phyloP scores from a whole-genome alignment of 2,113 vertebrate genomes.

The Hippopotamus amphibius region DNA sequence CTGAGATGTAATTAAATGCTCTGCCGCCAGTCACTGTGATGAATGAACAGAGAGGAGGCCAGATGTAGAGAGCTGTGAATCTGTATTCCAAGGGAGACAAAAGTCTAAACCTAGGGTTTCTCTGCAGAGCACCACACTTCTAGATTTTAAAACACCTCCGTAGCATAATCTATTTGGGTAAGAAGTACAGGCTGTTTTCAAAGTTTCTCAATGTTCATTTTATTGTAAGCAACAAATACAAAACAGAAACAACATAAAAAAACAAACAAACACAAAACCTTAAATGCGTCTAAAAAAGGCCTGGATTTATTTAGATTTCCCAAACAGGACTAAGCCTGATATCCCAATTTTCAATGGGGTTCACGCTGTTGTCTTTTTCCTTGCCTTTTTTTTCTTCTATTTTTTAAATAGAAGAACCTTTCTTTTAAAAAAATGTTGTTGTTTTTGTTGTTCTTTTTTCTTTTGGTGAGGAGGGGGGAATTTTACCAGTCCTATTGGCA shows the following conservation, averaged over 20 bases:
- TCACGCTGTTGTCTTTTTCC: not conserved
- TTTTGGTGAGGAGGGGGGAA: not conserved
- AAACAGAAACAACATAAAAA: not conserved
- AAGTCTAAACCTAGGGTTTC: not conserved
- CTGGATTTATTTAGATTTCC: not conserved
- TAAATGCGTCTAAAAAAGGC: not conserved
- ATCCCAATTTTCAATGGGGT: not conserved
- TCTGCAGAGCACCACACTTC: not conserved
- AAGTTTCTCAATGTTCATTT: not conserved
- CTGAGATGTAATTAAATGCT: not conserved
- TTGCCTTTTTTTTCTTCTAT: not conserved
- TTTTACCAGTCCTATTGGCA: conserved; percentile 39
- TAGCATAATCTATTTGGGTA: not conserved
- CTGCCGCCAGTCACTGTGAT: not conserved
- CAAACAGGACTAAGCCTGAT: not conserved
- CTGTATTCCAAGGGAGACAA: not conserved
- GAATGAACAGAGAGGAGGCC: not conserved
- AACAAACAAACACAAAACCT: not conserved
- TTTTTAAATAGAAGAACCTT: not conserved
- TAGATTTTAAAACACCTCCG: not conserved
- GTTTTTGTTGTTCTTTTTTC: not conserved
- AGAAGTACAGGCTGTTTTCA: not conserved
- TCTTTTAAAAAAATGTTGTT: not conserved
- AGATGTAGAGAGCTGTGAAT: not conserved
- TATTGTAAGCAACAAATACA: not conserved